Evolutionary conservation across 2,888 invertebrate species (phyloP).

Genomic region (Sminthurinus aureus): DNA sequence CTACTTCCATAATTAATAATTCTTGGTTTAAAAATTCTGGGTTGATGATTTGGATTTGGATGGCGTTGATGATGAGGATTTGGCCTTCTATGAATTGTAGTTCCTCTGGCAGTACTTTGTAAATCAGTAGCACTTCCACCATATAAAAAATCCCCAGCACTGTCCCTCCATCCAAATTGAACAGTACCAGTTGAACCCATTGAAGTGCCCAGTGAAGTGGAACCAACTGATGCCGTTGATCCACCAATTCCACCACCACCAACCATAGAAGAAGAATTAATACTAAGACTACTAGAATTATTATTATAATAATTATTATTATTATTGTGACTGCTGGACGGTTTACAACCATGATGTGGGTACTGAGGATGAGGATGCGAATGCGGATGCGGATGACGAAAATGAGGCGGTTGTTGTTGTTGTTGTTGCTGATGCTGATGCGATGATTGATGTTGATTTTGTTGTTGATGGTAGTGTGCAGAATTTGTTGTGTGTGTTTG

Average conservation of each 20-base stretch:
- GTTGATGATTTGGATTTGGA: background rate
- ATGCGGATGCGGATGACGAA: too few species aligned
- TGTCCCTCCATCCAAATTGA: background rate
- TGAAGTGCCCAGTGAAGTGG: background rate
- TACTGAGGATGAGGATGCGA: background rate
- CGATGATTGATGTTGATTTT: too few species aligned
- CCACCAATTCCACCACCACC: background rate
- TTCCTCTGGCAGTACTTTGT: background rate
- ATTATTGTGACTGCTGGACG: slow-evolving; percentile 6
- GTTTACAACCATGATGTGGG: slow-evolving; percentile 7
- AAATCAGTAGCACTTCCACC: background rate
- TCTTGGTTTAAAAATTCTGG: slow-evolving; percentile 7
- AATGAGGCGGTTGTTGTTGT: too few species aligned
- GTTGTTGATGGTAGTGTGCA: too few species aligned
- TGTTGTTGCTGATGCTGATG: too few species aligned
- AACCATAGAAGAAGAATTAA: background rate
- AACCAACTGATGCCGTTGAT: background rate
- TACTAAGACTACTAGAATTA: background rate
- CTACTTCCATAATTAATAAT: background rate
- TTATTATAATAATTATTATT: background rate
- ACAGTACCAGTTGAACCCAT: background rate
- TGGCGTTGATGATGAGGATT: background rate
- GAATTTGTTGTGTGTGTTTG: too few species aligned
- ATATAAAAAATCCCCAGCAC: background rate
- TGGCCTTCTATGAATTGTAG: background rate